phyloP scores from a whole-genome alignment of 2,888 invertebrate genomes.

The Coenonympha arcania region DNA sequence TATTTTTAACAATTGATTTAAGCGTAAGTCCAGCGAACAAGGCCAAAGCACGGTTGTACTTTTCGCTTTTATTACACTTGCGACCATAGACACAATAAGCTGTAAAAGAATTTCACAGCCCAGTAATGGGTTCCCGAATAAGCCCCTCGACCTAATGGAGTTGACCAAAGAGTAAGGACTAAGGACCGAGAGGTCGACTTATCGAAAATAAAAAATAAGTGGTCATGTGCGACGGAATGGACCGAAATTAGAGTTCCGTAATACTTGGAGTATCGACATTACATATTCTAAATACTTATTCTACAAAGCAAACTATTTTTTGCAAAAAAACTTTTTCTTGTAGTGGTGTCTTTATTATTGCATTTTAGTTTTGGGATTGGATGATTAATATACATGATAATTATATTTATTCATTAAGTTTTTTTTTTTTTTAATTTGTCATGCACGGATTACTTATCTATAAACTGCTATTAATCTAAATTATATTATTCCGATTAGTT shows the following conservation, averaged over 20 bases:
- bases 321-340: no score
- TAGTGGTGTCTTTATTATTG: no score
- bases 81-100: constrained; percentile 63
- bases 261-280: background rate
- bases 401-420: no score
- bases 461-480: no score
- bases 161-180: no score
- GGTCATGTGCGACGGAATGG: background rate
- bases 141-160: constrained; percentile 62
- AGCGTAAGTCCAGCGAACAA: constrained; percentile 41
- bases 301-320: no score
- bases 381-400: no score
- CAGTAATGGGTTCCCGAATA: constrained; percentile 65
- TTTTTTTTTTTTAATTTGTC: no score
- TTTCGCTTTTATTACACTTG: constrained; percentile 33
- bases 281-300: no score
- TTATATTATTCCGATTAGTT: no score
- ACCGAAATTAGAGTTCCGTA: background rate
- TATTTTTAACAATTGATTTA: constrained; percentile 56
- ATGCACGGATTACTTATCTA: no score
- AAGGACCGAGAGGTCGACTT: constrained; percentile 59
- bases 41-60: constrained; percentile 12
- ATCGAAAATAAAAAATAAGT: constrained; percentile 42
- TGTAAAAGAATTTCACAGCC: constrained; percentile 62
- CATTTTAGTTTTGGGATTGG: no score